Evolutionary conservation across 2,797 vertebrate genomes (phyloP), one percentile per base, ranked within the genome.

Genomic region (Chelmon rostratus): DNA sequence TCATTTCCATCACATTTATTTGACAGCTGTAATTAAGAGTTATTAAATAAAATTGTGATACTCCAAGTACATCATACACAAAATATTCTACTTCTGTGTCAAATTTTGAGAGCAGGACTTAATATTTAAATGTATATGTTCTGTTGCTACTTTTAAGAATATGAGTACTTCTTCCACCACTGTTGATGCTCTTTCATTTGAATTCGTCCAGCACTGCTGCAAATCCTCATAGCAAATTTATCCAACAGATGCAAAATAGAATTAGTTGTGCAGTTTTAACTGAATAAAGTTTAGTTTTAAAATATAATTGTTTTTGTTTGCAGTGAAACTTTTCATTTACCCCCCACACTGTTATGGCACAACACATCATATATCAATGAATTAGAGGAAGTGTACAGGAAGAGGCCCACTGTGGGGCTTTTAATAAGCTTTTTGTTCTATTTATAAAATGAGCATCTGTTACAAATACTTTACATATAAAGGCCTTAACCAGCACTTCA

Each of bases 401-500:
- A 59, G 40, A 47, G 44, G 62, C n/a, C 18, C 57, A 15, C 25
- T 52, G 33, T 12, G 15, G 21, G 35, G 15, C 61, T 40, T 56
- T 49, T 73, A n/a, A 67, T 16, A 57, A 53, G 42, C 52, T 68
- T 21, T 76, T 81, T 79, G 47, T 78, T 46, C 56, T 62, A 44
- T 63, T 63, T 54, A 71, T 53, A 58, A 82, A 82, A 52, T 25
- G 16, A 76, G 52, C 19, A 75, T 53, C 35, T 40, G 33, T 52
- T 58, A 78, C 66, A 75, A 40, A 68, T 76, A 66, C 40, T 54
- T 86, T 4, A 76, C 40, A 78, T 62, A 44, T 50, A 49, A 78
- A 77, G 33, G 11, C 28, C 13, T 75, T 5, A 23, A 21, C 28
- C 11, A 16, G 21, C 3, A 52, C 33, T 25, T 47, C 3, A 52